Conservation (phyloP, 92 coral and sea anemone species). For the Hydrozoanthus gracilis region DNA sequence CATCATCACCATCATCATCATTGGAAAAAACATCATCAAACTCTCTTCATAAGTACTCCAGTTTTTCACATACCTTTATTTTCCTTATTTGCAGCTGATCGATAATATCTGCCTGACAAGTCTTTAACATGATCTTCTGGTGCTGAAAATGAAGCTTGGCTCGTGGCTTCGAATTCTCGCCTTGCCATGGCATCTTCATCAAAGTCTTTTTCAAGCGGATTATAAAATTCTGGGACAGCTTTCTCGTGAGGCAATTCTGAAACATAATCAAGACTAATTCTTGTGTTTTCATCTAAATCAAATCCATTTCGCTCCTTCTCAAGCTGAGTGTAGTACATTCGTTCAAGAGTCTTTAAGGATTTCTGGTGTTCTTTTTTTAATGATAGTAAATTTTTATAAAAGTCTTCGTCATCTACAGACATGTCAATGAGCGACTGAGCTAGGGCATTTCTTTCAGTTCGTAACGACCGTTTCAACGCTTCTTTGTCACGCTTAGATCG, state of each 20-base stretch:
- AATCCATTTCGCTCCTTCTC: conserved; percentile 73
- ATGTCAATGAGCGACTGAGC: conserved; percentile 81
- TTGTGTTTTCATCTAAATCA: conserved; percentile 74
- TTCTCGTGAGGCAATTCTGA: conserved; percentile 49
- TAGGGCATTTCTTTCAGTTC: conserved; percentile 69
- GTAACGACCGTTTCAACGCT: conserved; percentile 71
- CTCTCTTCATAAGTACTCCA: background rate
- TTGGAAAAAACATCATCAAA: too few species aligned
- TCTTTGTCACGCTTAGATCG: conserved; percentile 67
- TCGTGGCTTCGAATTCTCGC: conserved; percentile 38
- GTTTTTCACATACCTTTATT: conserved; percentile 57
- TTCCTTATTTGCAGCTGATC: conserved; percentile 49
- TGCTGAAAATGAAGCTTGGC: conserved; percentile 40
- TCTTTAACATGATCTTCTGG: conserved; percentile 77
- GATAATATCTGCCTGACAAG: conserved; percentile 76
- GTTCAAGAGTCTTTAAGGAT: conserved; percentile 87
- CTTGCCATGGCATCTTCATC: conserved; percentile 21
- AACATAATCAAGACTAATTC: conserved; percentile 65
- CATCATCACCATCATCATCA: too few species aligned
- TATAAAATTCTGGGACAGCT: conserved; percentile 49
- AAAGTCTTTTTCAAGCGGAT: conserved; percentile 64
- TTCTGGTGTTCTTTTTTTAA: conserved; percentile 89
- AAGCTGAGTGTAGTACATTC: conserved; percentile 80
- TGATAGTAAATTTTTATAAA: conserved; percentile 80
- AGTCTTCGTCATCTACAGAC: conserved; percentile 82